phyloP scores from a whole-genome alignment of 1,140 invertebrate genomes.

The Trichonephila clavipes region DNA sequence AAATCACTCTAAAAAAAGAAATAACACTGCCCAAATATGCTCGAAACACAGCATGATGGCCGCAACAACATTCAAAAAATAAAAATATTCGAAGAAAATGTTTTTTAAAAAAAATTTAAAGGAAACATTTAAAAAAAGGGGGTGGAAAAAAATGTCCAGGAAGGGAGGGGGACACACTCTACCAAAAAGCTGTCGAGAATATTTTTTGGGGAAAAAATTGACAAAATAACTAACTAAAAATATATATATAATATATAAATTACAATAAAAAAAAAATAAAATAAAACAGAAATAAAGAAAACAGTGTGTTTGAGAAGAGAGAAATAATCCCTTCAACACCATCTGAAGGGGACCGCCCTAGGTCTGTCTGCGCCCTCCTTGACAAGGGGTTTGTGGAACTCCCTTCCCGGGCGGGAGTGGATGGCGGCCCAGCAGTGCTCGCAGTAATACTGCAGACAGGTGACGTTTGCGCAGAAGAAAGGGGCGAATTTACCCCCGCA shows the following conservation, averaged over 20 bases:
- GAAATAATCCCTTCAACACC: constrained; percentile 78
- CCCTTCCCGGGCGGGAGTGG: constrained; percentile 96
- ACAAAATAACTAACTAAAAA: neutral
- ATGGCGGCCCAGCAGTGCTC: constrained; percentile 99
- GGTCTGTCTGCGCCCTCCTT: constrained; percentile 98
- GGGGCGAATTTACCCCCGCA: constrained; percentile 99
- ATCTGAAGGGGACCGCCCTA: constrained; percentile 81
- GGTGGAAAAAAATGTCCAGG: neutral
- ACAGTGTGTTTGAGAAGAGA: neutral
- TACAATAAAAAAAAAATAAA: neutral
- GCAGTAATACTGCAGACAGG: constrained; percentile 99
- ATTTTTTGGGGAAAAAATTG: neutral
- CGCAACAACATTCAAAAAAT: constrained; percentile 39
- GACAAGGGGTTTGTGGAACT: constrained; percentile 99
- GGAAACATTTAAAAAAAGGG: neutral
- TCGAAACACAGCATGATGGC: constrained; percentile 49
- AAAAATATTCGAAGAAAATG: neutral
- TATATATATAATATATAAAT: constrained; percentile 4
- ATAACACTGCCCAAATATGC: constrained; percentile 64
- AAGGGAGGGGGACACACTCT: neutral
- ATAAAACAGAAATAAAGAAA: neutral
- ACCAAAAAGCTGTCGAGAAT: constrained; percentile 36
- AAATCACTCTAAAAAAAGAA: constrained; percentile 15
- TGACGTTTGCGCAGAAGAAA: constrained; percentile 99
- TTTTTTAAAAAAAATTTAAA: neutral